Evolutionary conservation across 2,797 vertebrate genomes (phyloP), one percentile per base, ranked within the genome.

Genomic region (Momotus momota): DNA sequence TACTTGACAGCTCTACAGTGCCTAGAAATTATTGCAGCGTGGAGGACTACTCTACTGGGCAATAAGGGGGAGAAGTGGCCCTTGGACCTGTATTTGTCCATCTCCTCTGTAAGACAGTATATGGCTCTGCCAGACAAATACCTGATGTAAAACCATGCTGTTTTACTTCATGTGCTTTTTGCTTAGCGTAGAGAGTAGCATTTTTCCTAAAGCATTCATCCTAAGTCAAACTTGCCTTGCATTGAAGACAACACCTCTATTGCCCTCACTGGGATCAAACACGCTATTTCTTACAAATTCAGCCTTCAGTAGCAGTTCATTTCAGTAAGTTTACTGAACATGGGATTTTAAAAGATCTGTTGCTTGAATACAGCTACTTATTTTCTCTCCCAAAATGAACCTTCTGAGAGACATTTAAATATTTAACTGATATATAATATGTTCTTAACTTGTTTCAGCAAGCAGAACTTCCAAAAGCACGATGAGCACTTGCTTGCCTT

Each of bases 331-430:
- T 38, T 74, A 52, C 29, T 29, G 29, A 64, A 29, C 21, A 8
- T 0, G 0, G 4, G 12, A 57, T 67, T 23, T 22, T 4, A 7
- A 46, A 73, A 73, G n/a, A 26, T 8, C 27, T 67, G 12, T n/a
- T 80, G 21, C 27, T 88, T 88, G 9, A 2, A 18, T 71, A 33
- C 48, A 66, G 25, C 31, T 92, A 15, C 25, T 92, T 86, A n/a
- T 49, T 90, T 88, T 78, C 23, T 83, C 21, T 77, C 17, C 29
- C 25, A 41, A 54, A 81, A 74, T 21, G 8, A 45, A 71, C 2
- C 18, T 67, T 8, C 10, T 64, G 48, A 77, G 22, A 33, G 14
- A 7, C 93, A 73, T 84, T 57, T 38, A 81, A 72, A 38, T 77
- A 12, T 62, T 69, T 66, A 46, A 78, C 8, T 70, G 17, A 35